phyloP scores from a whole-genome alignment of 2,797 vertebrate species.

The Siniperca undulata region DNA sequence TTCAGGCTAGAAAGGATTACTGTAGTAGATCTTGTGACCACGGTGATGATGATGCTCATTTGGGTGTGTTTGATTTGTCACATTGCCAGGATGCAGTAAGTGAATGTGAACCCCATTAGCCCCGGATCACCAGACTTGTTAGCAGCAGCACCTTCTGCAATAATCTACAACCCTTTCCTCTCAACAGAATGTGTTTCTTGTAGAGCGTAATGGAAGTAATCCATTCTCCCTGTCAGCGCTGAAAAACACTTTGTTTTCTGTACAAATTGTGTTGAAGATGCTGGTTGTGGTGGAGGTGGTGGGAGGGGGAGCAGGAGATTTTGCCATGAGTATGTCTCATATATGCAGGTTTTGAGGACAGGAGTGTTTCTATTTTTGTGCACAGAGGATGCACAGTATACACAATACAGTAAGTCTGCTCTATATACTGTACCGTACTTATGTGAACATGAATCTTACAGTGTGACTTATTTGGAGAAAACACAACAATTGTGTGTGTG shows the following conservation, averaged over 20 bases:
- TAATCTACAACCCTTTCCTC: conserved; percentile 95
- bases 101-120: conserved; percentile 96
- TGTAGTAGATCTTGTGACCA: conserved; percentile 4
- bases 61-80: conserved; percentile 85
- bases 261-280: conserved; percentile 72
- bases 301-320: conserved; percentile 8
- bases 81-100: conserved; percentile 86
- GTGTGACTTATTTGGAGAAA: background rate
- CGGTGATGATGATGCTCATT: conserved; percentile 55
- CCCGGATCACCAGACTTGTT: conserved; percentile 96
- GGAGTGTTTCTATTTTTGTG: conserved; percentile 38
- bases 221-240: conserved; percentile 92
- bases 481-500: background rate
- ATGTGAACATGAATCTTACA: conserved; percentile 1
- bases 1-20: background rate
- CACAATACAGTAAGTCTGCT: conserved; percentile 1
- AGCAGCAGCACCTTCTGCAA: conserved; percentile 88
- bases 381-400: conserved; percentile 1
- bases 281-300: conserved; percentile 29
- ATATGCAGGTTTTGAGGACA: conserved; percentile 37
- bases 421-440: background rate
- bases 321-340: conserved; percentile 24
- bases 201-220: conserved; percentile 96
- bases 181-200: conserved; percentile 96
- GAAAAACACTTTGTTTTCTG: conserved; percentile 89